These are phyloP conservation scores for Eristalis arbustorum DNA, from an alignment of 2,888 invertebrate genomes.

Conservation along the genomic window DNA sequence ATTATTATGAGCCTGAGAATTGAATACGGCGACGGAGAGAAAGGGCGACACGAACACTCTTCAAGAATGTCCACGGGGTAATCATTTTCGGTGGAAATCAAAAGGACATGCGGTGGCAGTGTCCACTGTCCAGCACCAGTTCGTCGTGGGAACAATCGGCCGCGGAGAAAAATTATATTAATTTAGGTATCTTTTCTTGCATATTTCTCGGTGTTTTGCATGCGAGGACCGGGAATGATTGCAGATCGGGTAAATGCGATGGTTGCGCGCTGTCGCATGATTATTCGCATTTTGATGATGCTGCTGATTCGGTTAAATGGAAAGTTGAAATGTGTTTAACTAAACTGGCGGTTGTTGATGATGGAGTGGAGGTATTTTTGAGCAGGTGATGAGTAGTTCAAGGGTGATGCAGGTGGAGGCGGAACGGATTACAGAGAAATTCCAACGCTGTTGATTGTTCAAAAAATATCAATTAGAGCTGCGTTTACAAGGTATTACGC, in stretches of 20 bases:
- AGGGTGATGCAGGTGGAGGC: too few relatives aligned
- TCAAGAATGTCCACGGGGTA: constrained; percentile 26
- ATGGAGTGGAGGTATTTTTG: too few relatives aligned
- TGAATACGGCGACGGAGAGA: constrained; percentile 8
- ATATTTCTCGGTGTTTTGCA: not conserved
- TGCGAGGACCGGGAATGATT: not conserved
- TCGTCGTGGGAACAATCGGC: constrained; percentile 43
- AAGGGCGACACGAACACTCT: not conserved
- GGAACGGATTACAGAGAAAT: too few relatives aligned
- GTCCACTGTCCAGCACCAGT: not conserved
- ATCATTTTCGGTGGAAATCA: constrained; percentile 55
- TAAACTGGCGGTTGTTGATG: not conserved
- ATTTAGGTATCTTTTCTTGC: not conserved
- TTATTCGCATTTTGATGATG: not conserved
- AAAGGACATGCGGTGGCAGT: constrained; percentile 29
- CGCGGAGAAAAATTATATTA: not conserved
- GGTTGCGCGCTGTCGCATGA: not conserved
- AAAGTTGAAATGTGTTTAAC: not conserved
- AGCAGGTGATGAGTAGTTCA: too few relatives aligned
- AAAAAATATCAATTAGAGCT: too few relatives aligned
- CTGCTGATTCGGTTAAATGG: not conserved
- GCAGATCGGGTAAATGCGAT: not conserved
- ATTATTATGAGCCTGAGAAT: constrained; percentile 50
- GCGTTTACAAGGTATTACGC: too few relatives aligned
- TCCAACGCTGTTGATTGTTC: too few relatives aligned